Evolutionary conservation across 2,113 vertebrate genomes (phyloP), one percentile per base, ranked within the genome.

Genomic region (Dipodomys merriami): DNA sequence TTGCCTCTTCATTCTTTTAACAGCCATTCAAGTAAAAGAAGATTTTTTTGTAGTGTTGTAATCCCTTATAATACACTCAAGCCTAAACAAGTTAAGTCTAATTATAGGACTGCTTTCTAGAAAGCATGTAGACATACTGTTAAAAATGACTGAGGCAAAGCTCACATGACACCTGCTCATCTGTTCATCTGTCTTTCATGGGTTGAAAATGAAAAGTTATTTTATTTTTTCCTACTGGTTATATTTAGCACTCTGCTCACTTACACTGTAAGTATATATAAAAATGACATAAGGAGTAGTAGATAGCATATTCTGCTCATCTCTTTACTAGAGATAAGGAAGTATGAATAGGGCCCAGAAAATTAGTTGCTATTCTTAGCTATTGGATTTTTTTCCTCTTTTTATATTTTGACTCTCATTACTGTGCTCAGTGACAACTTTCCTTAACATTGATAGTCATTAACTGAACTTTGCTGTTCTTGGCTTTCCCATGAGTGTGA

Each of bases 81-180:
- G 68, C 76, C 46, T 80, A 46, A 90, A 69, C 62, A 88, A 79
- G 83, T 95, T 46, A 73, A 39, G 49, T 91, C 5, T 95, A 89
- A 77, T 92, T 89, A 88, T 9, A 88, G 72, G 73, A 69, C 35
- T 78, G 79, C 72, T 84, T 88, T 87, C 73, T 94, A 79, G 91
- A 87, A 91, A 79, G 33, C 7, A 12, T 53, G 23, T 84, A 29
- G 69, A 69, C 35, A 44, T 46, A 16, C 3, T 23, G 22, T 85
- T 77, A 73, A 44, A 64, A 69, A 78, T 33, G n/a, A 33, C 30
- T n/a, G 20, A 33, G 27, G 68, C 69, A 86, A 83, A 88, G 57
- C 67, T 67, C 62, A 30, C 16, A 29, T 80, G 80, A 86, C 92
- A 53, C 39, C 57, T 72, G 25, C 33, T 89, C 49, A 20, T 89